A percentile compares a stretch with the other conserved stretches of the same genome.
Conservation (phyloP, 2,797 vertebrate species). For the Sebastes hubbsi region DNA sequence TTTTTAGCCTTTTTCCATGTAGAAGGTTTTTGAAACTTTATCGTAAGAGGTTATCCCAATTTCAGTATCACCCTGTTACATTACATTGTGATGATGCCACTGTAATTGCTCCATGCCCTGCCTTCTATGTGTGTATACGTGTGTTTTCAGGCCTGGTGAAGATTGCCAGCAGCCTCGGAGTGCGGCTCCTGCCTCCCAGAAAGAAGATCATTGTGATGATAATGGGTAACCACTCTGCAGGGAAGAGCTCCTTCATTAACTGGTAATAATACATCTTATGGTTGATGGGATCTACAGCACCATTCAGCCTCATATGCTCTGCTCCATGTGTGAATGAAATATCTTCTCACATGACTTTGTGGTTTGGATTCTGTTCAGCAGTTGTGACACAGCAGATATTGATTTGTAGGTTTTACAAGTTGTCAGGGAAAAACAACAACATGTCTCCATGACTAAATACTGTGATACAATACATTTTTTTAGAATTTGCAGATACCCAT, state of each 20-base stretch:
- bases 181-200: constrained; percentile 81
- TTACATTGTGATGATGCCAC: neutral
- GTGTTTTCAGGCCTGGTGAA: constrained; percentile 80
- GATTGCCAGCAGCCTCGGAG: constrained; percentile 79
- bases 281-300: neutral
- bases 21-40: neutral
- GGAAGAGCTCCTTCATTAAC: constrained; percentile 88
- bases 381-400: neutral
- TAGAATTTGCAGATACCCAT: neutral
- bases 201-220: constrained; percentile 88
- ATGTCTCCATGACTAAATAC: neutral
- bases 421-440: neutral
- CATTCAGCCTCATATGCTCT: neutral
- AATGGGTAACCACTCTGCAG: constrained; percentile 87
- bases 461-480: neutral
- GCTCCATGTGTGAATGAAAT: neutral
- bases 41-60: neutral
- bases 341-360: neutral
- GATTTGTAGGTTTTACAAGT: neutral
- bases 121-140: constrained; percentile 15
- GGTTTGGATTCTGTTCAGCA: neutral
- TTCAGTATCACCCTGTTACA: neutral
- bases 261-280: constrained; percentile 78
- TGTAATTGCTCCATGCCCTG: neutral
- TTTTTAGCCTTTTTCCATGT: neutral